A percentile compares a stretch with the other conserved stretches of the same genome.
Conservation (phyloP, 2,113 vertebrate species). For the Burhinus bistriatus region DNA sequence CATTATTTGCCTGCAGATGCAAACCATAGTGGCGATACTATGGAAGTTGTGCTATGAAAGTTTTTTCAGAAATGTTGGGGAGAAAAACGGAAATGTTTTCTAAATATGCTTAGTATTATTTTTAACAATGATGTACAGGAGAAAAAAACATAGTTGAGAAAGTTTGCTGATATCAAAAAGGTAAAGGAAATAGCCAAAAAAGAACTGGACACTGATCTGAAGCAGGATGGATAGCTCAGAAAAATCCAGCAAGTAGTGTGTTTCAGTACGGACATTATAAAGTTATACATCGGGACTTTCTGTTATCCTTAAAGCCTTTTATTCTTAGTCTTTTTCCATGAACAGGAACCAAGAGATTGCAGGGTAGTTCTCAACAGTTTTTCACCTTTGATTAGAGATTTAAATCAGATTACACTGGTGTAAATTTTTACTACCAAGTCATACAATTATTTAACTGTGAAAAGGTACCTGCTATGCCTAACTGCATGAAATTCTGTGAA, state of each 20-base stretch:
- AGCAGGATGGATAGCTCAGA: background rate
- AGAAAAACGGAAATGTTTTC: background rate
- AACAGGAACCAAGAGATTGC: background rate
- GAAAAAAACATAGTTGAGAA: background rate
- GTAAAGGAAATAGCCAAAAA: background rate
- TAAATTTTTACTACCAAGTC: background rate
- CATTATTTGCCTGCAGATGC: background rate
- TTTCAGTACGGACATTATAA: background rate
- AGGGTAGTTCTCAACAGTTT: background rate
- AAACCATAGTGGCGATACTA: background rate
- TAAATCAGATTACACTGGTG: background rate
- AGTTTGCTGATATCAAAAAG: background rate
- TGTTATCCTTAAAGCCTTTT: background rate
- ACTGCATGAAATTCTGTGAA: background rate
- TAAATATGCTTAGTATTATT: background rate
- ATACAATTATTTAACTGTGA: background rate
- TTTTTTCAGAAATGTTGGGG: background rate
- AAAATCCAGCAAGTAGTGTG: background rate
- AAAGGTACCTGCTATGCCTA: background rate
- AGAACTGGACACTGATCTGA: background rate
- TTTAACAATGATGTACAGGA: background rate
- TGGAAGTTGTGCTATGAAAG: accelerated
- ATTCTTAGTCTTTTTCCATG: background rate
- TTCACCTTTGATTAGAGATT: background rate
- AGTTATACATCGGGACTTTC: background rate